These are phyloP conservation scores for Drosophila hydei DNA, from an alignment of 1,140 invertebrate species.

Conservation along the genomic window DNA sequence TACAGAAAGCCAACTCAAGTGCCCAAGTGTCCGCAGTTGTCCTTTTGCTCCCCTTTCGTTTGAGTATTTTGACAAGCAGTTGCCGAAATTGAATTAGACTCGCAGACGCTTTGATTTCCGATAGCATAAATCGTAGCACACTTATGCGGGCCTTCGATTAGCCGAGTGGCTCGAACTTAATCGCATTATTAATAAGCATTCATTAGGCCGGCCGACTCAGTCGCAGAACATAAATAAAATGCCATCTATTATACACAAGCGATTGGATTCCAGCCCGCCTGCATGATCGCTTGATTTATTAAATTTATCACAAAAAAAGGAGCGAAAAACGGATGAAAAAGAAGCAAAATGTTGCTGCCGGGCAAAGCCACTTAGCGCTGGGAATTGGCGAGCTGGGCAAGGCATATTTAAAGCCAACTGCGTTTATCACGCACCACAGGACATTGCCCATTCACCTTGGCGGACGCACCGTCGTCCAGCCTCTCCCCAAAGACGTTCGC, in stretches of 20 bases:
- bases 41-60: not conserved
- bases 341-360: slow-evolving; percentile 1
- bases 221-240: slow-evolving; percentile 58
- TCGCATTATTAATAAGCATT: slow-evolving; percentile 74
- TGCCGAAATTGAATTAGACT: slow-evolving; percentile 16
- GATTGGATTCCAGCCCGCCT: slow-evolving; percentile 50
- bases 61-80: not conserved
- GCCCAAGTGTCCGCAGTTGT: slow-evolving; percentile 21
- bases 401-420: slow-evolving; percentile 63
- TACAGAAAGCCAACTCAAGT: slow-evolving; percentile 10
- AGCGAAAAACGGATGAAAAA: slow-evolving; percentile 20
- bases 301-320: slow-evolving; percentile 59
- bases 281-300: slow-evolving; percentile 66
- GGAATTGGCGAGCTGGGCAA: slow-evolving; percentile 14
- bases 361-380: slow-evolving; percentile 8
- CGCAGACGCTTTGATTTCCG: slow-evolving; percentile 14
- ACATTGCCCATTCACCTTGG: slow-evolving; percentile 72
- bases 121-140: slow-evolving; percentile 14
- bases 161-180: slow-evolving; percentile 29
- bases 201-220: slow-evolving; percentile 53
- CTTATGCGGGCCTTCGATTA: slow-evolving; percentile 12
- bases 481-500: slow-evolving; percentile 44
- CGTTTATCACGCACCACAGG: slow-evolving; percentile 74
- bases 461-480: slow-evolving; percentile 1
- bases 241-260: slow-evolving; percentile 67